A percentile compares a stretch with the other conserved stretches of the same genome.
Conservation (phyloP, 2,797 vertebrate species). For the Melanotaenia nigrans region DNA sequence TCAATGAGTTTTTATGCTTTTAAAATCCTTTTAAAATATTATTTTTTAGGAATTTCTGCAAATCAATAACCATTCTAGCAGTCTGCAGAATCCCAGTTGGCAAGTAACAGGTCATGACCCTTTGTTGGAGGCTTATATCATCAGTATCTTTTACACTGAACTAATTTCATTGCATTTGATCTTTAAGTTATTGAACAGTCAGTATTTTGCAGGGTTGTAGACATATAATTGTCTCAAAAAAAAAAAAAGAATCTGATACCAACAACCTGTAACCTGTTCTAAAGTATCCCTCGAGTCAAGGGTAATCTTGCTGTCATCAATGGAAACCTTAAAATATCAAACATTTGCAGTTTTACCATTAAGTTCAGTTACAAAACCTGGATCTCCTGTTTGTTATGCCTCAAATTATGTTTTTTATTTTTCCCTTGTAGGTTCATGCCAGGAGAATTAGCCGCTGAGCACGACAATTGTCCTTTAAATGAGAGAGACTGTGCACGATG, state of each 20-base stretch:
- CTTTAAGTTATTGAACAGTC: neutral
- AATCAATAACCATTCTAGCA: neutral
- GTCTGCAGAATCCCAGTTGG: neutral
- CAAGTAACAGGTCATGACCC: neutral
- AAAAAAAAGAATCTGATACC: neutral
- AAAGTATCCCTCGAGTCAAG: neutral
- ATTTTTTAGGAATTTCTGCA: neutral
- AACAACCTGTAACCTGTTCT: neutral
- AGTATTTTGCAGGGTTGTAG: neutral
- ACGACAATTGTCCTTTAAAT: neutral
- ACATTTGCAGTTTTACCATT: neutral
- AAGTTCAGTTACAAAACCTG: neutral
- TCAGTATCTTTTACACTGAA: neutral
- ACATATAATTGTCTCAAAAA: neutral
- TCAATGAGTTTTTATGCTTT: no score
- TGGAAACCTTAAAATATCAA: neutral
- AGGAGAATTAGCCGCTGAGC: slow-evolving; percentile 76
- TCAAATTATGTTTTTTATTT: neutral
- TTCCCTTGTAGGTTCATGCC: slow-evolving; percentile 79
- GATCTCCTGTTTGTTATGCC: no score
- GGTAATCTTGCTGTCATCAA: neutral
- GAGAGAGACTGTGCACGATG: slow-evolving; percentile 6
- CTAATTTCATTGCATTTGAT: neutral
- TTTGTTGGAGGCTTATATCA: neutral
- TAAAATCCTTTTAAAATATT: no score